Conservation (phyloP, 2,113 vertebrate species). For the Esox niger region DNA sequence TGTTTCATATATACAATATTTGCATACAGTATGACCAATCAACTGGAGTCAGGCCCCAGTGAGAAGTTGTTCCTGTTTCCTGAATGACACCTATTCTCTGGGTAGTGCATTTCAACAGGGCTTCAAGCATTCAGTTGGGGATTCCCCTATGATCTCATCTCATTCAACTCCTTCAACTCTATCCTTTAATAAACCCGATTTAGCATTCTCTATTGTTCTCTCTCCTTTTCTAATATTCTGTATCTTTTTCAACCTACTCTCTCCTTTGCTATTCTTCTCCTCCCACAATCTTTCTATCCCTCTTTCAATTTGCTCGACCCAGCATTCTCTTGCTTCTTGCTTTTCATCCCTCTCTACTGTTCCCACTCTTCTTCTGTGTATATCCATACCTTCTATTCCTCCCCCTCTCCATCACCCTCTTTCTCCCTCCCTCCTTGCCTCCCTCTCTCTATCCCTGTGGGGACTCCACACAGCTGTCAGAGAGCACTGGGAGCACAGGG, state of each 20-base stretch:
- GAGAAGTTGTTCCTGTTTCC: no score
- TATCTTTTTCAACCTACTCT: neutral
- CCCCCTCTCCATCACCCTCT: slow-evolving; percentile 15
- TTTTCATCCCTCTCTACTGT: slow-evolving; percentile 11
- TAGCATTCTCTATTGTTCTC: no score
- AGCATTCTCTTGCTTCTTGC: neutral
- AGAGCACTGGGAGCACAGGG: slow-evolving; percentile 45
- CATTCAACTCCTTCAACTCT: no score
- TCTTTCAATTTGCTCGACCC: neutral
- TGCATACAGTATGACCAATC: no score
- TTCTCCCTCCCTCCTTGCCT: neutral
- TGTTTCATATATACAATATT: no score
- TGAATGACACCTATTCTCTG: no score
- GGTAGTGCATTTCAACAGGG: no score
- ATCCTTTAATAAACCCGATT: no score
- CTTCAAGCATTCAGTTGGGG: no score
- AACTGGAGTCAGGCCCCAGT: no score
- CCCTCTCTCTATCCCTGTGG: slow-evolving; percentile 12
- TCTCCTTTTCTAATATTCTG: no score
- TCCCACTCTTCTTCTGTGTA: slow-evolving; percentile 6
- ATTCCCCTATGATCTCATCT: no score
- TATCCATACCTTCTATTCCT: neutral
- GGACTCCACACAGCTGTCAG: slow-evolving; percentile 57
- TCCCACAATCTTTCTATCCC: neutral
- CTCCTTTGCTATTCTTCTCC: neutral